Base-by-base conservation (phyloP, 2,888 invertebrate species). In the Octonoba sinensis region DNA sequence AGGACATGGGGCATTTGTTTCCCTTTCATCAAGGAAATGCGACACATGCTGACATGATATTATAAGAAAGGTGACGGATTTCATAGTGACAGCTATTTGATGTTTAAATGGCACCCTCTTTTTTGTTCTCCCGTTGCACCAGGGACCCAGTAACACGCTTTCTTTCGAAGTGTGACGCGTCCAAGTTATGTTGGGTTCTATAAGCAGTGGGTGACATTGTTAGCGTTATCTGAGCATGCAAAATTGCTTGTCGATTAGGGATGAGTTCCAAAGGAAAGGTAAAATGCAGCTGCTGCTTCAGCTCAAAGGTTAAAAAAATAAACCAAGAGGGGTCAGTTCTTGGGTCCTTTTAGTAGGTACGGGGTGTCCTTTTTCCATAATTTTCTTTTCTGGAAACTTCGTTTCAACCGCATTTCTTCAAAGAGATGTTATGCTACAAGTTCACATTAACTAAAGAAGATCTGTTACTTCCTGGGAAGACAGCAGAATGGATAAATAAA, bases 231-330 rank as follows among this genome's bases (percentile, higher is more conserved):
- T 57, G 46, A 79, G 78, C 79, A 69, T 81, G 73, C 62, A 67
- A 69, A 81, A 81, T 81, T 57, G 79, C 73, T 81, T 81, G 79
- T 81, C 79, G 74, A 47, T 54, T 54, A 54, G 62, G 60, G 79
- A 81, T 69, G 79, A 72, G 79, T 22, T 44, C 18, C 66, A 13
- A 56, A 54, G 62, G 66, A 71, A 57, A 60, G 36, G 24, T 20
- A 62, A 13, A 16, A 8, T 18, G 62, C 62, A 36, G 36, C 62
- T 44, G 62, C 62, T 62, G 62, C 62, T 11, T 44, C 18, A 24
- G 65, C 24, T 65, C 57, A 47, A 15, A 64, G 79, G 73, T 81
- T 81, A 73, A 81, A 81, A 79, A 81, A 74, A 69, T 62, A 67
- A 24, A n/a, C 65, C 51, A 13, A 18, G 56, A 60, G 69, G 79